A percentile compares a stretch with the other conserved stretches of the same genome.
Conservation (phyloP, 2,797 vertebrate genomes). For the Ataeniobius toweri region DNA sequence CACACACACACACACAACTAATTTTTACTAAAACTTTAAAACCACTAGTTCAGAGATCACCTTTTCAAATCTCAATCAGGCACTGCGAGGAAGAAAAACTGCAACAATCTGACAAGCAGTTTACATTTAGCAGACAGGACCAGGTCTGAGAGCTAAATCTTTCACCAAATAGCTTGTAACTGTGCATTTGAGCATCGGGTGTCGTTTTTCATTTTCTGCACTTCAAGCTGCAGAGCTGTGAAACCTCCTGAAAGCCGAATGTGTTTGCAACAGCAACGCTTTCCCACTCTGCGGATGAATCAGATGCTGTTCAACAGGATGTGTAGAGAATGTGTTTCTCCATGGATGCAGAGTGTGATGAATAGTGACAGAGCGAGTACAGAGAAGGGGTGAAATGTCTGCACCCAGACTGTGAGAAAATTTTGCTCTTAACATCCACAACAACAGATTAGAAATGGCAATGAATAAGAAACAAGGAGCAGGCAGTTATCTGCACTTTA, state of each 20-base stretch:
- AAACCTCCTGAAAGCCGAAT: constrained; percentile 9
- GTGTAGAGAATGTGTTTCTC: constrained; percentile 42
- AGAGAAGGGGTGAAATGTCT: constrained; percentile 12
- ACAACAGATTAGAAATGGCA: constrained; percentile 25
- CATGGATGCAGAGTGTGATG: constrained; percentile 41
- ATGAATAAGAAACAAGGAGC: constrained; percentile 18
- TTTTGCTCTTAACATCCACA: constrained; percentile 17
- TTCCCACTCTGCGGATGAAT: constrained; percentile 15
- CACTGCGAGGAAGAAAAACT: constrained; percentile 27
- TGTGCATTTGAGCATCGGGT: constrained; percentile 8
- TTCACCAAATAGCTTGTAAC: background rate
- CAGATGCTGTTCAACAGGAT: constrained; percentile 16
- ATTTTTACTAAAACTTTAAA: constrained; percentile 29
- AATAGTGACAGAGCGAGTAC: constrained; percentile 44
- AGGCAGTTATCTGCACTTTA: constrained; percentile 15
- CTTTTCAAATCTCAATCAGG: constrained; percentile 44
- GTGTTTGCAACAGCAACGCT: background rate
- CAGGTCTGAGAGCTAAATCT: constrained; percentile 4
- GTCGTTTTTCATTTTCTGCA: constrained; percentile 12
- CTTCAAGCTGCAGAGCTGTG: constrained; percentile 21
- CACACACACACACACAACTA: constrained; percentile 8
- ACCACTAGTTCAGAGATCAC: constrained; percentile 20
- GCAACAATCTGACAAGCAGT: constrained; percentile 13
- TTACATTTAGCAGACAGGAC: constrained; percentile 8
- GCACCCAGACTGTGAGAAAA: constrained; percentile 6